Evolutionary conservation across 2,888 invertebrate species (phyloP).

Genomic region (Saturnia pavonia): DNA sequence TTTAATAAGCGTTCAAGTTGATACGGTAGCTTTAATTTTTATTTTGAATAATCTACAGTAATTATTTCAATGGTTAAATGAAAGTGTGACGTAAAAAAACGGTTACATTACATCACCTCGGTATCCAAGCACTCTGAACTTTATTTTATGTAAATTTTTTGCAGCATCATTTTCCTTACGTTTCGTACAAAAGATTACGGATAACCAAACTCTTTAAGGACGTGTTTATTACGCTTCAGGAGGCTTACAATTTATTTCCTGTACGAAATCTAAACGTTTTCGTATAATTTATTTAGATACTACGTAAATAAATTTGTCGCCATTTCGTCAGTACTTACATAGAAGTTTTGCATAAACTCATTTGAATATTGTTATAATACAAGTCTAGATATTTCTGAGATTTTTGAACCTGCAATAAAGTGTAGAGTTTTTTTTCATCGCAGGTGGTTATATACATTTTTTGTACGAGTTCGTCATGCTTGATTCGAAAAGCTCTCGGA

Average conservation of each 20-base stretch:
- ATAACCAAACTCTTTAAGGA: constrained; percentile 76
- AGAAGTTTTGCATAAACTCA: constrained; percentile 45
- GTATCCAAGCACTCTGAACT: constrained; percentile 52
- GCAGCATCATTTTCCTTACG: constrained; percentile 45
- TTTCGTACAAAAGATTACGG: constrained; percentile 62
- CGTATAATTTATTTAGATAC: constrained; percentile 28
- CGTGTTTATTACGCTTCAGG: constrained; percentile 68
- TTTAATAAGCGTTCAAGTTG: constrained; percentile 11
- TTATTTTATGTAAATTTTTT: constrained; percentile 57
- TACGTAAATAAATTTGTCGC: constrained; percentile 21
- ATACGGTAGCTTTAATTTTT: constrained; percentile 27
- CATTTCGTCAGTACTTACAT: constrained; percentile 24
- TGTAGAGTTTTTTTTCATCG: constrained; percentile 47
- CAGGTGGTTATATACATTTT: constrained; percentile 38
- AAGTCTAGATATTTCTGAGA: constrained; percentile 43
- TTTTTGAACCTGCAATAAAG: constrained; percentile 45
- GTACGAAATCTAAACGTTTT: constrained; percentile 31
- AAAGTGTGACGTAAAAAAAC: constrained; percentile 53
- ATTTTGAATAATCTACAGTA: constrained; percentile 26
- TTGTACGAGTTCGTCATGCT: constrained; percentile 42
- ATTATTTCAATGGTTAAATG: constrained; percentile 65
- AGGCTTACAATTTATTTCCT: constrained; percentile 43
- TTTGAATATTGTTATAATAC: constrained; percentile 51
- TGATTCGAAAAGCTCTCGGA: constrained; percentile 48
- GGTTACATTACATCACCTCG: constrained; percentile 66